These are phyloP conservation scores for Oostethus manadensis DNA, from an alignment of 2,113 vertebrate genomes.

Conservation along the genomic window DNA sequence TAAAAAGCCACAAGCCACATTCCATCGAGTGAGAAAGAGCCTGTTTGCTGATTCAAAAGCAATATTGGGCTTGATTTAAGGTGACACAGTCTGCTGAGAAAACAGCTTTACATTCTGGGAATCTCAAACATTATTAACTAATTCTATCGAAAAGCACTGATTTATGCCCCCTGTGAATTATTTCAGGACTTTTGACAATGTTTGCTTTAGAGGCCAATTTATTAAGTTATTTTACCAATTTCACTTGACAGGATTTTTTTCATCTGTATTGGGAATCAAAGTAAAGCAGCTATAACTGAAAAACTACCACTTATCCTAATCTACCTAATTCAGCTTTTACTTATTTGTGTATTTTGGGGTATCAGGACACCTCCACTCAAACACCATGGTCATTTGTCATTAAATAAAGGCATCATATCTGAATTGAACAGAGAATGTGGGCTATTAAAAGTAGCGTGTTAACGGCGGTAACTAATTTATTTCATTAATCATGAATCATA, in stretches of 20 bases:
- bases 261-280: not conserved
- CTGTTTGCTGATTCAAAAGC: slow-evolving; percentile 34
- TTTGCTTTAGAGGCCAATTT: not conserved
- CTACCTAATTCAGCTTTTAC: not conserved
- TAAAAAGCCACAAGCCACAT: slow-evolving; percentile 40
- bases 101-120: slow-evolving; percentile 23
- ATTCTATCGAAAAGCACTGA: not conserved
- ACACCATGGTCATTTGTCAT: too few species aligned
- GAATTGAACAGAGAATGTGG: too few species aligned
- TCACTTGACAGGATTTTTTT: not conserved
- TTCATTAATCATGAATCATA: too few species aligned
- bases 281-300: not conserved
- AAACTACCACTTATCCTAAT: too few species aligned
- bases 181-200: too few species aligned
- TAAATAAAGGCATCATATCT: too few species aligned
- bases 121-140: not conserved
- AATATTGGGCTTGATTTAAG: slow-evolving; percentile 29
- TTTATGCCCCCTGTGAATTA: too few species aligned
- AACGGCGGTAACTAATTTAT: too few species aligned
- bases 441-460: too few species aligned
- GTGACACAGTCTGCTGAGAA: slow-evolving; percentile 30
- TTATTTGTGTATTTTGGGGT: too few species aligned
- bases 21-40: slow-evolving; percentile 29
- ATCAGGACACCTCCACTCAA: too few species aligned
- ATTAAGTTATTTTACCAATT: not conserved